Percentiles rank a stretch among this genome's conserved stretches.
Conservation (phyloP, 2,888 invertebrate species). For the Folsomia candida region DNA sequence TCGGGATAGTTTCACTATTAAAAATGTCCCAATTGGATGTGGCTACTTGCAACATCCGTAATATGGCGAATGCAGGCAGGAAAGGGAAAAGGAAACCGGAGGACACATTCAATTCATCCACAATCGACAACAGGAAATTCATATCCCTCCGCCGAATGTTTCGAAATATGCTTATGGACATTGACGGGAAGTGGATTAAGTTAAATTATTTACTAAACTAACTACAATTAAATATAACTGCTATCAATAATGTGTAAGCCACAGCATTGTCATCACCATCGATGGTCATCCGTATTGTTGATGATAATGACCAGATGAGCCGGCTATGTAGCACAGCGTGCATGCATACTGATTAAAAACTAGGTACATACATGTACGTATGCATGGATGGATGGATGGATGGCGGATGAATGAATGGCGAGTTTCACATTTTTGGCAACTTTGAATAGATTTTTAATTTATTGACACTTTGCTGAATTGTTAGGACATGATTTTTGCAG, state of each 20-base stretch:
- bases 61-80: constrained; percentile 29
- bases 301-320: too few relatives aligned
- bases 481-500: constrained; percentile 11
- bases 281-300: not conserved
- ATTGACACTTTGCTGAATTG: not conserved
- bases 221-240: not conserved
- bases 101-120: constrained; percentile 37
- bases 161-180: constrained; percentile 42
- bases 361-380: too few relatives aligned
- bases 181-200: constrained; percentile 43
- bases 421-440: not conserved
- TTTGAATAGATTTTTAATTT: constrained; percentile 25
- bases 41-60: constrained; percentile 47
- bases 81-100: constrained; percentile 50
- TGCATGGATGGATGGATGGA: too few relatives aligned
- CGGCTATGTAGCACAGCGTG: constrained; percentile 36
- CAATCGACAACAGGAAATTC: constrained; percentile 46
- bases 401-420: too few relatives aligned
- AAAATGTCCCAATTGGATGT: constrained; percentile 48
- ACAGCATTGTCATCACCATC: not conserved
- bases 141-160: constrained; percentile 48
- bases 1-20: constrained; percentile 47
- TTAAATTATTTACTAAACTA: not conserved
- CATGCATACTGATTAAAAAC: too few relatives aligned
- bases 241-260: constrained; percentile 29